Percentiles rank a stretch among this genome's conserved stretches.
Conservation (phyloP, 1,140 invertebrate genomes). For the Ericerus pela region DNA sequence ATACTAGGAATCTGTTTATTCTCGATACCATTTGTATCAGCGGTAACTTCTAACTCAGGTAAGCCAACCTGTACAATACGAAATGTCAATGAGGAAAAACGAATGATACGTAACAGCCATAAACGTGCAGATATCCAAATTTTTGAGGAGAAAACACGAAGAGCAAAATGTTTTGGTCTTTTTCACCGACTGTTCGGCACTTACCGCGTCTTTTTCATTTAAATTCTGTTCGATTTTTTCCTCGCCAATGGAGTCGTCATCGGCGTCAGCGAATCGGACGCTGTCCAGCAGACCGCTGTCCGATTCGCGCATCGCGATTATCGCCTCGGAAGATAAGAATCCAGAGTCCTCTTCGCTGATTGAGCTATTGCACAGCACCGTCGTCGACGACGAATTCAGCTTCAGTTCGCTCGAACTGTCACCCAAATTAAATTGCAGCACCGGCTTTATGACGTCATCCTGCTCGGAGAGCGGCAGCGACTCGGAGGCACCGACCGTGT, state of each 20-base stretch:
- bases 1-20: too few relatives aligned
- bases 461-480: background rate
- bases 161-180: too few relatives aligned
- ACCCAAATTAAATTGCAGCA: conserved; percentile 1
- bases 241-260: background rate
- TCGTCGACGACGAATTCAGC: conserved; percentile 9
- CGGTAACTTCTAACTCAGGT: too few relatives aligned
- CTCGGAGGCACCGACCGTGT: background rate
- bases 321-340: conserved; percentile 25
- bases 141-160: too few relatives aligned
- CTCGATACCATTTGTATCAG: too few relatives aligned
- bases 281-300: conserved; percentile 2
- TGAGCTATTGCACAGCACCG: conserved; percentile 20
- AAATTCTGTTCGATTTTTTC: background rate
- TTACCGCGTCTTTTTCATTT: background rate
- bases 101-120: too few relatives aligned
- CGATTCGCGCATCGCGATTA: conserved; percentile 5
- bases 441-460: conserved; percentile 1
- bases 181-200: too few relatives aligned
- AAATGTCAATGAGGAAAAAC: too few relatives aligned
- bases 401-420: background rate
- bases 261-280: conserved; percentile 8
- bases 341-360: conserved; percentile 26
- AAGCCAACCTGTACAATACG: too few relatives aligned
- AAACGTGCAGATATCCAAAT: too few relatives aligned